Conservation (phyloP, 2,113 vertebrate genomes). For the Hirundichthys speculiger region DNA sequence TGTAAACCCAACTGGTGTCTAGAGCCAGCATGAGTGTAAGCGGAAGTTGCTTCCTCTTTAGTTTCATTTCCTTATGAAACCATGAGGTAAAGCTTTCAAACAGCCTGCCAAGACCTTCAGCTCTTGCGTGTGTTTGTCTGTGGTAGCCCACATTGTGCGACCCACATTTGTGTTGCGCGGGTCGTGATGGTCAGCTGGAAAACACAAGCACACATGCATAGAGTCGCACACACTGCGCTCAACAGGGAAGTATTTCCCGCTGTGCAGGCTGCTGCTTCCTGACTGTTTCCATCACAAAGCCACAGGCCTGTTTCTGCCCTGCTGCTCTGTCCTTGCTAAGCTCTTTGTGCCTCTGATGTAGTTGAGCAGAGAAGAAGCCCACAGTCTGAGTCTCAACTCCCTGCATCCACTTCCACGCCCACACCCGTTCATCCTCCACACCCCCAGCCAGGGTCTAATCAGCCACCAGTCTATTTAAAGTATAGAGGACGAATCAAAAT, state of each 20-base stretch:
- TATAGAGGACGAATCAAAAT: constrained; percentile 18
- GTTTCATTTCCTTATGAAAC: constrained; percentile 37
- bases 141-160: constrained; percentile 5
- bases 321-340: constrained; percentile 56
- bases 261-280: constrained; percentile 54
- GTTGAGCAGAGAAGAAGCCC: constrained; percentile 15
- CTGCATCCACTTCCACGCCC: neutral
- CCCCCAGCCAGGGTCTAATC: constrained; percentile 5
- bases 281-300: constrained; percentile 72
- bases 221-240: constrained; percentile 27
- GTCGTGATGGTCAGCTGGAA: constrained; percentile 28
- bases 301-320: constrained; percentile 68
- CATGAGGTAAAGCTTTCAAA: constrained; percentile 38
- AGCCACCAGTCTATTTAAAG: constrained; percentile 30
- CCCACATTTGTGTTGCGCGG: constrained; percentile 29
- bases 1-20: constrained; percentile 38
- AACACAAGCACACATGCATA: constrained; percentile 25
- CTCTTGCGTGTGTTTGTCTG: neutral
- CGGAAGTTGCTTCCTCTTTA: constrained; percentile 12
- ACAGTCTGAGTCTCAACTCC: neutral
- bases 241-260: constrained; percentile 47
- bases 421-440: neutral
- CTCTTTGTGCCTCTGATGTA: constrained; percentile 37
- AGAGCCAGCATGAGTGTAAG: constrained; percentile 14
- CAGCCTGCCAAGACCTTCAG: constrained; percentile 10